Percentiles rank a stretch among this genome's conserved stretches.
These are phyloP conservation scores for Poliocrania exsul DNA, from an alignment of 2,797 vertebrate species.

Conservation along the genomic window DNA sequence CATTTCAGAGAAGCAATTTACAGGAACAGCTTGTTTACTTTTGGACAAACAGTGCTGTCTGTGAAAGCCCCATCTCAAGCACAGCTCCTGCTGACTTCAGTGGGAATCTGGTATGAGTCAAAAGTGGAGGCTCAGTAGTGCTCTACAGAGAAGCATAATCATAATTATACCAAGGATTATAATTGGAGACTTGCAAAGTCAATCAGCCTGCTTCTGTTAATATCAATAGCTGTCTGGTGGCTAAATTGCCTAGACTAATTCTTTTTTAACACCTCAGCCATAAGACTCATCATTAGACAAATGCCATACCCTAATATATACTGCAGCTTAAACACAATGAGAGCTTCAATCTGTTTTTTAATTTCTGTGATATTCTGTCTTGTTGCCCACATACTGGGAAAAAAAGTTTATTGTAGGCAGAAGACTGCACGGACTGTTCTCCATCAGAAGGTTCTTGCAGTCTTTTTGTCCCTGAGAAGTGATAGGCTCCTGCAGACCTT, in stretches of 20 bases:
- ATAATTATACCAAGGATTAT: neutral
- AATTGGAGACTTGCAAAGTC: conserved; percentile 46
- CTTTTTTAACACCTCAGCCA: conserved; percentile 56
- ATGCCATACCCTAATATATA: conserved; percentile 55
- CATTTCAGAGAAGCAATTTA: conserved; percentile 11
- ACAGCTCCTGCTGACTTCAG: conserved; percentile 54
- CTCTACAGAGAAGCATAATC: neutral
- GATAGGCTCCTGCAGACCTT: neutral
- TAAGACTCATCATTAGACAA: conserved; percentile 63
- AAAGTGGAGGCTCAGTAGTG: conserved; percentile 41
- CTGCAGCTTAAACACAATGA: conserved; percentile 60
- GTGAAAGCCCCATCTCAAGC: neutral
- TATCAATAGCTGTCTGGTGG: conserved; percentile 21
- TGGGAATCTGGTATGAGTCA: conserved; percentile 49
- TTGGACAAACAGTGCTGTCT: neutral
- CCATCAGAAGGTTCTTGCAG: neutral
- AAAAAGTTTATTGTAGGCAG: conserved; percentile 33
- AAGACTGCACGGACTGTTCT: conserved; percentile 20
- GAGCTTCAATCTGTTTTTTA: conserved; percentile 61
- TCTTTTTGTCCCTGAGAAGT: neutral
- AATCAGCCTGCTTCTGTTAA: conserved; percentile 39
- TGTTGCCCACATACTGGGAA: conserved; percentile 39
- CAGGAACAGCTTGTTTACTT: conserved; percentile 47
- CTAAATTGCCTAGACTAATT: conserved; percentile 52
- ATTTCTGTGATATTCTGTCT: conserved; percentile 33